phyloP scores from a whole-genome alignment of 2,888 invertebrate species.

The Iselma pallidipennis region DNA sequence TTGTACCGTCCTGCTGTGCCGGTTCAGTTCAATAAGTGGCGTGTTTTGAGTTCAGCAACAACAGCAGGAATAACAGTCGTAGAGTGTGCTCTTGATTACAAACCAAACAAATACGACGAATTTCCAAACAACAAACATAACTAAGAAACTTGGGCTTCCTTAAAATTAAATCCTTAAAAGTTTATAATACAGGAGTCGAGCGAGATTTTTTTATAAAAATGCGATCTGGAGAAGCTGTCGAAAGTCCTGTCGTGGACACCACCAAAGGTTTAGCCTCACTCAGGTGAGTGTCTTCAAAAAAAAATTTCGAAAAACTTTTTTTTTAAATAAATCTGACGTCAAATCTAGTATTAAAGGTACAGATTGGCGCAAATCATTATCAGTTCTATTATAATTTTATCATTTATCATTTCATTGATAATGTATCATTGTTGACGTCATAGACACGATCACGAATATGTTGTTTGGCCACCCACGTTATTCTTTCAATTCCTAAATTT shows the following conservation, averaged over 20 bases:
- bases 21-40: slow-evolving; percentile 7
- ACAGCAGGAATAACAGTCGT: not conserved
- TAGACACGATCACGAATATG: not conserved
- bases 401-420: not conserved
- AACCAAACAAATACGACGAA: not conserved
- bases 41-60: slow-evolving; percentile 1
- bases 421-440: not conserved
- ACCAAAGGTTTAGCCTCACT: slow-evolving; percentile 40
- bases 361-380: not conserved
- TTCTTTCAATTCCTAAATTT: not conserved
- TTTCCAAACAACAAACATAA: not conserved
- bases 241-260: slow-evolving; percentile 37
- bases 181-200: not conserved
- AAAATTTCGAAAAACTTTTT: not conserved
- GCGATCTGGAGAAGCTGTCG: slow-evolving; percentile 35
- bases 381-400: not conserved
- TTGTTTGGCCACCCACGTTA: not conserved
- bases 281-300: no score
- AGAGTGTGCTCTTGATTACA: not conserved
- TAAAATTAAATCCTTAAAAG: not conserved
- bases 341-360: not conserved
- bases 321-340: not conserved
- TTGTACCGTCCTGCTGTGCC: slow-evolving; percentile 23
- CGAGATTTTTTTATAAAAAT: slow-evolving; percentile 11
- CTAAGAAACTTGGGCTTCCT: not conserved